These are phyloP conservation scores for Amblyraja radiata DNA, from an alignment of 2,797 vertebrate genomes.

Conservation along the genomic window DNA sequence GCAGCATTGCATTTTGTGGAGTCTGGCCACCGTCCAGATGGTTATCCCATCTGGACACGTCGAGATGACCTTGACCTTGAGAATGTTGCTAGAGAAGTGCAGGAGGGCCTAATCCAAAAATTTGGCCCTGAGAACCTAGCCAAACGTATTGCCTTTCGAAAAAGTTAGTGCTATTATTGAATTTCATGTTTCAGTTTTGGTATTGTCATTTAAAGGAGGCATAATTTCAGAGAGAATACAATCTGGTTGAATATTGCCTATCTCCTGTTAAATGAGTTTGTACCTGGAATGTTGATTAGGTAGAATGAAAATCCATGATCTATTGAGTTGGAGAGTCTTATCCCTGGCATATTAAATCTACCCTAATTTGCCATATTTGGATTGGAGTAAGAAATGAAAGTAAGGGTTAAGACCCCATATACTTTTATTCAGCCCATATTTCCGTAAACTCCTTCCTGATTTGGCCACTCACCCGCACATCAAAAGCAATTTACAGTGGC, in stretches of 20 bases:
- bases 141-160: slow-evolving; percentile 56
- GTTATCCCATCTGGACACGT: slow-evolving; percentile 58
- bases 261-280: neutral
- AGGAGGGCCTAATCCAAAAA: slow-evolving; percentile 53
- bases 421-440: too few species aligned
- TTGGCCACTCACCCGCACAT: too few species aligned
- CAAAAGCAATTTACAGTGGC: too few species aligned
- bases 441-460: neutral
- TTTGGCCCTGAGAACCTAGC: slow-evolving; percentile 62
- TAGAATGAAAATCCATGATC: neutral
- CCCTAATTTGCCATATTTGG: neutral
- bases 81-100: slow-evolving; percentile 47
- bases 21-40: slow-evolving; percentile 54
- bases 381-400: neutral
- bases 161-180: slow-evolving; percentile 46
- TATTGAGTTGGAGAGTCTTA: neutral
- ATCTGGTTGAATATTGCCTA: neutral
- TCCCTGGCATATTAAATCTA: neutral
- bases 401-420: too few species aligned
- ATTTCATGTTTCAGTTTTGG: neutral
- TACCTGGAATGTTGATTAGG: neutral
- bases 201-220: neutral
- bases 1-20: slow-evolving; percentile 59
- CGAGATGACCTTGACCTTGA: slow-evolving; percentile 61
- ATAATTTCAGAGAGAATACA: neutral